A percentile compares a stretch with the other conserved stretches of the same genome.
Evolutionary conservation across 92 coral and sea anemone genomes (phyloP).

Genomic region (Epizoanthus ramosus): DNA sequence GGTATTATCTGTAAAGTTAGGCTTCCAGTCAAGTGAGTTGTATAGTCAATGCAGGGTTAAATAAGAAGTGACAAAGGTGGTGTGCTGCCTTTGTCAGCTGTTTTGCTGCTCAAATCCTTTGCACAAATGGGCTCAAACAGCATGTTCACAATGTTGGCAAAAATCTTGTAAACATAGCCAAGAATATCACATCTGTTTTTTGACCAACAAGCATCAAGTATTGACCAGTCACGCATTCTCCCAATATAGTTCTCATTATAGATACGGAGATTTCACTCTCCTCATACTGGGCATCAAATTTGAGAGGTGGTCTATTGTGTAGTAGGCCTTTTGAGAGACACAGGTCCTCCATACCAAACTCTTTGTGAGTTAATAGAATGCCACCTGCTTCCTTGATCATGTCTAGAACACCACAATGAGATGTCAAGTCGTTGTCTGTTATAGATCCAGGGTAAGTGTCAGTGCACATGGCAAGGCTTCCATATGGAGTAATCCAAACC

Average conservation of each 20-base stretch:
- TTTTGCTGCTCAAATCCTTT: too few species aligned
- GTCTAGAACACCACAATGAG: slow-evolving; percentile 59
- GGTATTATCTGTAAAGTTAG: too few species aligned
- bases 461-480: slow-evolving; percentile 55
- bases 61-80: too few species aligned
- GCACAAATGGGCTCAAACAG: slow-evolving; percentile 48
- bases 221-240: slow-evolving; percentile 48
- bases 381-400: slow-evolving; percentile 56
- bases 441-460: slow-evolving; percentile 56
- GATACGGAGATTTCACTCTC: slow-evolving; percentile 44
- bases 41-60: too few species aligned
- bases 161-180: slow-evolving; percentile 33
- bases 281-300: slow-evolving; percentile 59
- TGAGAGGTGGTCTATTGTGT: slow-evolving; percentile 56
- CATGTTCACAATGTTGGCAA: slow-evolving; percentile 47
- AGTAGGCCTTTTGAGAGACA: slow-evolving; percentile 49
- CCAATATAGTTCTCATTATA: slow-evolving; percentile 49
- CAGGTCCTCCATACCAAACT: slow-evolving; percentile 11
- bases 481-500: slow-evolving; percentile 58
- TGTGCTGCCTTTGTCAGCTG: too few species aligned
- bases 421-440: slow-evolving; percentile 61
- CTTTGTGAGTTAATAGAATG: slow-evolving; percentile 54
- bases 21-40: too few species aligned
- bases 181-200: slow-evolving; percentile 42
- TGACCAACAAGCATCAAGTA: slow-evolving; percentile 52